Evolutionary conservation across 2,888 invertebrate genomes (phyloP), one percentile per base, ranked within the genome.

Genomic region (Resseliella maxima): DNA sequence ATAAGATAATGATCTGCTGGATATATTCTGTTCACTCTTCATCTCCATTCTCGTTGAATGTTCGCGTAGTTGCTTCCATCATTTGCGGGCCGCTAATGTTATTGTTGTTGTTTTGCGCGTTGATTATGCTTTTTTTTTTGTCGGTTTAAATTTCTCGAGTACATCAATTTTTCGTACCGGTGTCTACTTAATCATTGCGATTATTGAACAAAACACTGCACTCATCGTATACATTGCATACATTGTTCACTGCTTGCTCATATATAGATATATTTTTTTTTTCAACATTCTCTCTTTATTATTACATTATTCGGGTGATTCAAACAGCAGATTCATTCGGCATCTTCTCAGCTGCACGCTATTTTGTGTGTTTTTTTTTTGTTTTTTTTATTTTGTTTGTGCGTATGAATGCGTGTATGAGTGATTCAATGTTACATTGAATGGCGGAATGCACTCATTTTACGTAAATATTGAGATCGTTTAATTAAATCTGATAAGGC

Each of bases 401-500:
- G n/a, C n/a, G n/a, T n/a, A n/a, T n/a, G n/a, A n/a, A n/a, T n/a
- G n/a, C n/a, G n/a, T n/a, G n/a, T n/a, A n/a, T n/a, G n/a, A n/a
- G n/a, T n/a, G n/a, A n/a, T n/a, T 59, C 59, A 59, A 59, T 10
- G 12, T 72, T 35, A 72, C 72, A 35, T 72, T 38, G 1, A n/a
- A n/a, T n/a, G 12, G 21, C 24, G 38, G 12, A 83, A 83, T 83
- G 83, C 83, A 38, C 83, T 83, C 83, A 38, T 38, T 83, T 38
- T 38, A 38, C 83, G 24, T 38, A 83, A 83, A 38, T 83, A 83
- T 83, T 83, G 36, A 83, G 83, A 83, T 83, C 83, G 38, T 83
- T 83, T 83, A 83, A 83, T 83, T 83, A 83, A 83, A 83, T 83
- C 83, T 83, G 83, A 83, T 83, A 83, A 83, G n/a, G 38, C 83